Conservation (phyloP, 2,797 vertebrate genomes). For the Acanthornis magna region DNA sequence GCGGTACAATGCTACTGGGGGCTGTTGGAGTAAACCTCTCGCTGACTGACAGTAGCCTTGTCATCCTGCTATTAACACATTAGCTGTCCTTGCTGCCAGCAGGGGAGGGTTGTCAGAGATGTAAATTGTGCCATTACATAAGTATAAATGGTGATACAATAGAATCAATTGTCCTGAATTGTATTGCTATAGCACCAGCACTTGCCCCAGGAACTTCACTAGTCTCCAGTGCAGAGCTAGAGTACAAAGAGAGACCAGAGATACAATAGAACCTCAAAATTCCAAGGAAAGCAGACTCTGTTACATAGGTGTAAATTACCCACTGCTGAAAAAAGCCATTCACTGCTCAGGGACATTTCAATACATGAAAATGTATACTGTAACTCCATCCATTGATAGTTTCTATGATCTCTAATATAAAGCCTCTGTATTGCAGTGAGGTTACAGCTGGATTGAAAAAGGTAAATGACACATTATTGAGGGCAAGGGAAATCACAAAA, state of each 20-base stretch:
- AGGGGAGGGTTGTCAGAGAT: not conserved
- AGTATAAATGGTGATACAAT: not conserved
- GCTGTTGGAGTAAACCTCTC: not conserved
- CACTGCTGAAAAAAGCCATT: not conserved
- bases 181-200: not conserved
- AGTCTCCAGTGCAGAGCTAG: not conserved
- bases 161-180: not conserved
- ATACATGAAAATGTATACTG: not conserved
- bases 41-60: not conserved
- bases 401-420: not conserved
- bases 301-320: accelerated
- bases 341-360: not conserved
- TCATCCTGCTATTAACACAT: not conserved
- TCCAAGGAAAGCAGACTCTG: not conserved
- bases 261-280: accelerated
- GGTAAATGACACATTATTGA: not conserved
- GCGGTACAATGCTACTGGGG: not conserved
- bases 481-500: not conserved
- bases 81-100: not conserved
- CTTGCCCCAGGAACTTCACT: not conserved
- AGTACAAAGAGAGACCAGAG: not conserved
- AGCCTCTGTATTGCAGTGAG: not conserved
- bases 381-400: not conserved
- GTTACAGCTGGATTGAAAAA: not conserved
- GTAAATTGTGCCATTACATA: not conserved